These are phyloP conservation scores for Carabus problematicus DNA, from an alignment of 2,888 invertebrate species.

Conservation along the genomic window DNA sequence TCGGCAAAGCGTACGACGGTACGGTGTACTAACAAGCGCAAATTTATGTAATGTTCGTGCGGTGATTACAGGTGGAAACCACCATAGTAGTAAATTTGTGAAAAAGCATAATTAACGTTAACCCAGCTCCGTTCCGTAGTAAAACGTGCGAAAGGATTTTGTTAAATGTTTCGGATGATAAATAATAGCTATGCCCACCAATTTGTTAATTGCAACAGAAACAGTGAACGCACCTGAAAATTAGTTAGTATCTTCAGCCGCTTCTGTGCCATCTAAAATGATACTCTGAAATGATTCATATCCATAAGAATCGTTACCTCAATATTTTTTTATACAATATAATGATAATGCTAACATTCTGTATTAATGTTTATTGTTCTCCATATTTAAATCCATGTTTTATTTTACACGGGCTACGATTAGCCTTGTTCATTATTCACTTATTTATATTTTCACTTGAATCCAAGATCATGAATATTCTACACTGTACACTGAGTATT, in stretches of 20 bases:
- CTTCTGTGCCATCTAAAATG: not conserved
- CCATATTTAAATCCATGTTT: too few relatives aligned
- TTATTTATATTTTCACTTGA: too few relatives aligned
- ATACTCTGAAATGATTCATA: too few relatives aligned
- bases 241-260: not conserved
- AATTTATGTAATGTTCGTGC: constrained; percentile 23
- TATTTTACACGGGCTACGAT: too few relatives aligned
- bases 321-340: too few relatives aligned
- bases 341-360: too few relatives aligned
- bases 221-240: constrained; percentile 12
- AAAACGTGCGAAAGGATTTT: constrained; percentile 6
- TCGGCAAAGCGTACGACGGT: constrained; percentile 3
- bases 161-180: constrained; percentile 11
- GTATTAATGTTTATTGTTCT: too few relatives aligned
- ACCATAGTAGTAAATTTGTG: constrained; percentile 15
- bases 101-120: constrained; percentile 16
- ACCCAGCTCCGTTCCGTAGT: not conserved
- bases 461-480: too few relatives aligned
- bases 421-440: too few relatives aligned
- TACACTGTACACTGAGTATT: too few relatives aligned
- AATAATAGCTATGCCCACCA: constrained; percentile 1
- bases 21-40: constrained; percentile 8
- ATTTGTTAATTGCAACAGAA: constrained; percentile 23
- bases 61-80: constrained; percentile 18
- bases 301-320: too few relatives aligned